Evolutionary conservation across 2,888 invertebrate species (phyloP).

Genomic region (Conistra vaccinii): DNA sequence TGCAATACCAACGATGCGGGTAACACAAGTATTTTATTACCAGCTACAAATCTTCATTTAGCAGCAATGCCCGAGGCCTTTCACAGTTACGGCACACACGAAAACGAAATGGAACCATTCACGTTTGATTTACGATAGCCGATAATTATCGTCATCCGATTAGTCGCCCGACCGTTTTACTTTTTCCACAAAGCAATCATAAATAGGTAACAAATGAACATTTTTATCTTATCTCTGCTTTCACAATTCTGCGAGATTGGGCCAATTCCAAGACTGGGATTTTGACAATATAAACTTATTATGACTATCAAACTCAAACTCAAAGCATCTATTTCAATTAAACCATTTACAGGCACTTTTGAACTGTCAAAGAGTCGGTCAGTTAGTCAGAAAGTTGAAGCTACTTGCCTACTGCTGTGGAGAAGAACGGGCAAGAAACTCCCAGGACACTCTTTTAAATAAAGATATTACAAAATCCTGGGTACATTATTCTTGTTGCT

Average conservation of each 20-base stretch:
- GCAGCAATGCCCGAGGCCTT: constrained; percentile 75
- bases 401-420: no score
- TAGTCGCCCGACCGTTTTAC: constrained; percentile 65
- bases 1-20: constrained; percentile 62
- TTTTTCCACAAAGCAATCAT: constrained; percentile 66
- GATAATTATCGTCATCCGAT: constrained; percentile 78
- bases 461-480: no score
- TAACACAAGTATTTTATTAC: constrained; percentile 81
- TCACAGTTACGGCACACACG: constrained; percentile 73
- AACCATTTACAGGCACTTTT: no score
- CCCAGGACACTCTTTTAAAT: no score
- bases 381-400: no score
- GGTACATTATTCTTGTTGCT: no score
- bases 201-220: constrained; percentile 40
- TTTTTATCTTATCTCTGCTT: constrained; percentile 44
- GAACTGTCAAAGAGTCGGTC: no score
- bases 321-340: no score
- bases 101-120: constrained; percentile 80
- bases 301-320: no score
- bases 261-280: constrained; percentile 46
- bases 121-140: constrained; percentile 80
- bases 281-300: constrained; percentile 48
- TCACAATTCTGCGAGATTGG: constrained; percentile 47
- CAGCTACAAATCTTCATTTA: constrained; percentile 84
- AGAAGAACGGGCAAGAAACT: no score